phyloP scores from a whole-genome alignment of 2,888 invertebrate genomes.

The Leptopilina drosophilae region DNA sequence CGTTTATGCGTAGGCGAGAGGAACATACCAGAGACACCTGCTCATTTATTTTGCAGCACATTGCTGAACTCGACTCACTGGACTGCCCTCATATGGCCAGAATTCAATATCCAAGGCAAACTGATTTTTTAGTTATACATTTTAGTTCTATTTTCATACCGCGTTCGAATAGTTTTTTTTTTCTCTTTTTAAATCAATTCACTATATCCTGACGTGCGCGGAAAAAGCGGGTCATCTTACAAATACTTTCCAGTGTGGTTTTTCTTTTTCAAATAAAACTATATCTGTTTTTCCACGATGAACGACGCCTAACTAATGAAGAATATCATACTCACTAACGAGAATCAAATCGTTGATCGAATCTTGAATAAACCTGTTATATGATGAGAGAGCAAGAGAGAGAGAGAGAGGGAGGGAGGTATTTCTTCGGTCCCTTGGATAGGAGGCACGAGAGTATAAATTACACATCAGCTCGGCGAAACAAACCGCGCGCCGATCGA shows the following conservation, averaged over 20 bases:
- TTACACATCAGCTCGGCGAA: slow-evolving; percentile 17
- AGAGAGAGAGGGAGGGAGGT: too few species aligned
- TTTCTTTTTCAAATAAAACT: too few species aligned
- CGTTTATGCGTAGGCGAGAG: slow-evolving; percentile 73
- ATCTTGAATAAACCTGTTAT: slow-evolving; percentile 37
- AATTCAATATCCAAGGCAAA: slow-evolving; percentile 30
- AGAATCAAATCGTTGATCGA: slow-evolving; percentile 39
- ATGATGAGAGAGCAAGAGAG: not conserved
- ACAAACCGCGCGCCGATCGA: slow-evolving; percentile 27
- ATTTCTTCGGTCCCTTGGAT: not conserved
- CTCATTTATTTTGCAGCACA: slow-evolving; percentile 54
- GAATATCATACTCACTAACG: slow-evolving; percentile 30
- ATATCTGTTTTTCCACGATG: not conserved
- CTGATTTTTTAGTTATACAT: not conserved
- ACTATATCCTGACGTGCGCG: too few species aligned
- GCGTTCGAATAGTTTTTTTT: not conserved
- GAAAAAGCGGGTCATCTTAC: too few species aligned
- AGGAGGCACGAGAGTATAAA: slow-evolving; percentile 31
- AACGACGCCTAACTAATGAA: slow-evolving; percentile 14
- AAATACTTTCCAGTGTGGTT: too few species aligned
- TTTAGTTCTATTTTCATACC: not conserved
- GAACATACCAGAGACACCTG: slow-evolving; percentile 74
- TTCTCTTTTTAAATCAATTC: too few species aligned
- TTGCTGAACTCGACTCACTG: slow-evolving; percentile 20
- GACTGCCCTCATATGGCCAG: slow-evolving; percentile 2